These are phyloP conservation scores for Phymatocera aterrima DNA, from an alignment of 2,888 invertebrate species.

Conservation along the genomic window DNA sequence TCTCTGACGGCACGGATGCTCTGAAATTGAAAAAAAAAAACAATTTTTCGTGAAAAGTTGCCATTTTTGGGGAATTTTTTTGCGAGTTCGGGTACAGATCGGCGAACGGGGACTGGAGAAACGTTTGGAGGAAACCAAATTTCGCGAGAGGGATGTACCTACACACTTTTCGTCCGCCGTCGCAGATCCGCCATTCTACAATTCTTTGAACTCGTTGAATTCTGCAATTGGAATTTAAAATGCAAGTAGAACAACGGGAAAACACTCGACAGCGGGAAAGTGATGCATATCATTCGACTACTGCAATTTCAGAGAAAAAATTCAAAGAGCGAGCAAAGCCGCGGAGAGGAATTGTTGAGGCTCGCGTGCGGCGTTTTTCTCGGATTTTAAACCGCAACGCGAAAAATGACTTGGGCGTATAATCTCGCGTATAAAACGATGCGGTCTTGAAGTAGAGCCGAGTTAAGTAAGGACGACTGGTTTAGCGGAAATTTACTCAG, in stretches of 20 bases:
- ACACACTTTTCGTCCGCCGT: background rate
- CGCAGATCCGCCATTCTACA: no score
- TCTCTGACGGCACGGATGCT: no score
- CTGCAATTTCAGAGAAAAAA: background rate
- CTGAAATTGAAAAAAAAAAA: no score
- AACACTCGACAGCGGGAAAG: background rate
- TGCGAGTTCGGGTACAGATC: no score
- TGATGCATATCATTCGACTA: background rate
- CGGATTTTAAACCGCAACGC: background rate
- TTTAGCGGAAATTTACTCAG: constrained; percentile 20
- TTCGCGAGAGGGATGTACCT: background rate
- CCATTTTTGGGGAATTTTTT: no score
- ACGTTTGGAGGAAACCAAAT: background rate
- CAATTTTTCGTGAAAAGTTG: no score
- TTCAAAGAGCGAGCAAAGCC: background rate
- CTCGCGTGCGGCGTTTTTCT: background rate
- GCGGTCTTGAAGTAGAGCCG: background rate
- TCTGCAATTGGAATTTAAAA: no score
- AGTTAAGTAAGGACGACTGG: background rate
- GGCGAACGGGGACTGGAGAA: background rate
- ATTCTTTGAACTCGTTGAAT: no score
- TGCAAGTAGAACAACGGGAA: background rate
- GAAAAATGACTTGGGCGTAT: background rate
- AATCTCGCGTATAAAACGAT: background rate
- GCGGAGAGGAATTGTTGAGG: background rate